Conservation (phyloP, 2,888 invertebrate species). For the Nemapogon koenigi region DNA sequence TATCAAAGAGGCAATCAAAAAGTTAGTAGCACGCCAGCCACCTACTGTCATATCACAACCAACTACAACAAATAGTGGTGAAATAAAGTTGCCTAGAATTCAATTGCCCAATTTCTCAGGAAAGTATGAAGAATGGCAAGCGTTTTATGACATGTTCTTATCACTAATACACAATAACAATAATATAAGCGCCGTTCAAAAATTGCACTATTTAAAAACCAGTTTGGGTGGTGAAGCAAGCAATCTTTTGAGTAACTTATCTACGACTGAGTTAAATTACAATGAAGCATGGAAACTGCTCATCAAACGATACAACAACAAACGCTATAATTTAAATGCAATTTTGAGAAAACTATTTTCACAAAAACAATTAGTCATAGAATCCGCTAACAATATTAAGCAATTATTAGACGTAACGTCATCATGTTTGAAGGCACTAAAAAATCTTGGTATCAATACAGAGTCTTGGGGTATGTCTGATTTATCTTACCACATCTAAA, state of each 20-base stretch:
- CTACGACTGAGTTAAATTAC: slow-evolving; percentile 17
- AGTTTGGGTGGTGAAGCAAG: slow-evolving; percentile 17
- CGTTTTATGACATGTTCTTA: slow-evolving; percentile 17
- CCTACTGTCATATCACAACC: too few relatives aligned
- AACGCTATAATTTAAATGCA: slow-evolving; percentile 16
- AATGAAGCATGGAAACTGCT: slow-evolving; percentile 17
- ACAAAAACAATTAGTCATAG: slow-evolving; percentile 12
- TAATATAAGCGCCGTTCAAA: slow-evolving; percentile 15
- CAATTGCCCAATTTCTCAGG: slow-evolving; percentile 16
- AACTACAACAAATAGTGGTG: too few relatives aligned
- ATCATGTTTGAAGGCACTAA: slow-evolving; percentile 14
- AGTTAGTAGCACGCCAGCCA: too few relatives aligned
- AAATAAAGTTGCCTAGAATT: slow-evolving; percentile 15
- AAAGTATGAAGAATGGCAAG: slow-evolving; percentile 17
- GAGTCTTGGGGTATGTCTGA: slow-evolving; percentile 13
- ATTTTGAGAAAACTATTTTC: slow-evolving; percentile 17
- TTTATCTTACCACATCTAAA: slow-evolving; percentile 16
- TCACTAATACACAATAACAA: slow-evolving; percentile 17
- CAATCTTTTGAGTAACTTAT: slow-evolving; percentile 15
- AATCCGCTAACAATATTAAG: slow-evolving; percentile 14
- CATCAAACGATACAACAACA: slow-evolving; percentile 17
- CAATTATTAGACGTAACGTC: slow-evolving; percentile 15
- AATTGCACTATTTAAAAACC: slow-evolving; percentile 18
- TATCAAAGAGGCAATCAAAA: background rate
- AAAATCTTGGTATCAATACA: slow-evolving; percentile 14